Evolutionary conservation across 2,888 invertebrate genomes (phyloP), one percentile per base, ranked within the genome.

Genomic region (Xestia c-nigrum): DNA sequence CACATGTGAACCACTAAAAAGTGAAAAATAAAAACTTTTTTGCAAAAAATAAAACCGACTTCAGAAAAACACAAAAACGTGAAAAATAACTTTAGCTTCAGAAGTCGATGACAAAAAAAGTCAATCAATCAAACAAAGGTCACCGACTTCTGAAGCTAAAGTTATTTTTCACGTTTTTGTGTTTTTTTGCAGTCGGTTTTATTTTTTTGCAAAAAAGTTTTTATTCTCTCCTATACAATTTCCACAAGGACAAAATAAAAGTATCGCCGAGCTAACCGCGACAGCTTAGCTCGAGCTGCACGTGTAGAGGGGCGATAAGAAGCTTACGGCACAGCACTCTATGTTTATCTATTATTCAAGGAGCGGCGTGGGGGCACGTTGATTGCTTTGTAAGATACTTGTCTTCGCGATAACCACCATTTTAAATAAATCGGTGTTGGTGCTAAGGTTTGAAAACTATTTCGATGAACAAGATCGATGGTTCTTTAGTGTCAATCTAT

Each of bases 291-390:
- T 12, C 24, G 16, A 46, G 21, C 24, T 68, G 66, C 69, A 75
- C 69, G 78, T 67, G 80, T 40, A 31, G 16, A 64, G 38, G 31
- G n/a, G 19, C 57, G 84, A 83, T 83, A 83, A 80, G 84, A 59
- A 70, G 84, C 73, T 81, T 82, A 81, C 70, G 67, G 74, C 31
- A 63, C 31, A 68, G 74, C 84, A 72, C 74, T 80, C 68, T 16
- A 38, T 69, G 68, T 83, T 64, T 74, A 83, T 83, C 69, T 80
- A 74, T 83, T 84, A 72, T 84, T 80, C 63, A 75, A 14, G n/a
- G 40, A 55, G 69, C 40, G 19, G 46, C 47, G 72, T 65, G 47
- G n/a, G 59, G 66, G 59, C 61, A 47, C 59, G 38, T 50, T 63
- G 46, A 84, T 72, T 68, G 55, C 59, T 83, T 78, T 68, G 64